Conservation (phyloP, 2,888 invertebrate species). For the Cotesia congregata region DNA sequence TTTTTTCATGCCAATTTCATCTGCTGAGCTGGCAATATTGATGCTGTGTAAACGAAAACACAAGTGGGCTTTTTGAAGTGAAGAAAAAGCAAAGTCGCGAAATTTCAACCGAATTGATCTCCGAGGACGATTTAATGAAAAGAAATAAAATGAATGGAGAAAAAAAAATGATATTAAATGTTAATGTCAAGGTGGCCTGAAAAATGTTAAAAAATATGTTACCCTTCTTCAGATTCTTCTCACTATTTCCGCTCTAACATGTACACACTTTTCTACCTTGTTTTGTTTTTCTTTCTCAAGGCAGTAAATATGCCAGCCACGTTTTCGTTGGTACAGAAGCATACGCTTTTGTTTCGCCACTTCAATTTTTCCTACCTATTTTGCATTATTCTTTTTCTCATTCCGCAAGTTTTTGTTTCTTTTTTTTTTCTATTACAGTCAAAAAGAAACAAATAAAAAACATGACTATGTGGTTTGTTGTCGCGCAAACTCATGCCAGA, state of each 20-base stretch:
- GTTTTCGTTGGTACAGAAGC: slow-evolving; percentile 26
- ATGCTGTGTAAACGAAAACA: slow-evolving; percentile 46
- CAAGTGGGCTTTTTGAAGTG: slow-evolving; percentile 16
- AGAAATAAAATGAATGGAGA: slow-evolving; percentile 15
- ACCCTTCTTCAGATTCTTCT: slow-evolving; percentile 15
- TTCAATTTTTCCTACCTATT: slow-evolving; percentile 32
- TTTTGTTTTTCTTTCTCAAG: neutral
- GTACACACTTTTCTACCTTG: neutral
- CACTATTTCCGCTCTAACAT: slow-evolving; percentile 3
- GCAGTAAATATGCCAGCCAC: slow-evolving; percentile 28
- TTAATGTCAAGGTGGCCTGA: slow-evolving; percentile 22
- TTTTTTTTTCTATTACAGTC: neutral
- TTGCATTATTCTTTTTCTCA: slow-evolving; percentile 27
- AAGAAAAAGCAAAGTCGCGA: too few relatives aligned
- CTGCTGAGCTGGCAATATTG: slow-evolving; percentile 39
- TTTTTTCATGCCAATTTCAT: slow-evolving; percentile 3
- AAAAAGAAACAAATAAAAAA: neutral
- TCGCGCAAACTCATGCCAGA: slow-evolving; percentile 15
- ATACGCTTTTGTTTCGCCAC: slow-evolving; percentile 18
- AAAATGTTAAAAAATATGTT: slow-evolving; percentile 2
- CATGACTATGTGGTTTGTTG: slow-evolving; percentile 20
- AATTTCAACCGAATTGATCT: neutral
- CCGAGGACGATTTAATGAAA: neutral
- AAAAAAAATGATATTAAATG: slow-evolving; percentile 27
- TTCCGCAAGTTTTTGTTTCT: slow-evolving; percentile 5